A percentile compares a stretch with the other conserved stretches of the same genome.
Evolutionary conservation across 2,797 vertebrate species (phyloP).

Genomic region (Hypotaenidia okinawae): DNA sequence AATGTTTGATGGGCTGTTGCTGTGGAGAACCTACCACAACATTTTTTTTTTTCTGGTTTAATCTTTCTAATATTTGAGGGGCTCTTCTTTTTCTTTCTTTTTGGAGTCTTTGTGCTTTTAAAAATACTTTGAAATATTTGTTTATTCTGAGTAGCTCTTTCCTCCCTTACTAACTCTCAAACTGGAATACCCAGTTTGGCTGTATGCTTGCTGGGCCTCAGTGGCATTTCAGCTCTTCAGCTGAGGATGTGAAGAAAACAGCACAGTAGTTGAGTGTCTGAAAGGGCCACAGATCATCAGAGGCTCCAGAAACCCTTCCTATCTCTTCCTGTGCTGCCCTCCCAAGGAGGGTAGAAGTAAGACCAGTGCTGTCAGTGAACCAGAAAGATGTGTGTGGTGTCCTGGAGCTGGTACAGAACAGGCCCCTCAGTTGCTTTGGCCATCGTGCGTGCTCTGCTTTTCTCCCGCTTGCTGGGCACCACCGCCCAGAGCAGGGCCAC

Average conservation of each 20-base stretch:
- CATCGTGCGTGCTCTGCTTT: background rate
- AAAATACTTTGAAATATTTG: too few relatives aligned
- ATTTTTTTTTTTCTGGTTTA: background rate
- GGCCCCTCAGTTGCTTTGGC: accelerated
- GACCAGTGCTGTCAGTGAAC: background rate
- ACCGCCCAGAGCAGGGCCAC: background rate
- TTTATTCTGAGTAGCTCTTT: background rate
- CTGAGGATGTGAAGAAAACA: background rate
- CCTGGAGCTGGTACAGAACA: accelerated
- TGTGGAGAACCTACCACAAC: background rate
- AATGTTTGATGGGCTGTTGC: background rate
- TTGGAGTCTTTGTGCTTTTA: background rate
- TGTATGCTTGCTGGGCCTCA: background rate
- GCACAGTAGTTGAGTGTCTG: background rate
- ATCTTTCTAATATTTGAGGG: background rate
- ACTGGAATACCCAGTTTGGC: background rate
- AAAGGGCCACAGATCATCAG: background rate
- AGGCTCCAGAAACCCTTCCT: background rate
- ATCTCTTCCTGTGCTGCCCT: background rate
- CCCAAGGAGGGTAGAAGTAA: background rate
- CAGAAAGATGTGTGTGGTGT: accelerated
- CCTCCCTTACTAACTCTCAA: background rate
- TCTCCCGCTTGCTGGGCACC: background rate
- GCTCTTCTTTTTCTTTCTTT: background rate
- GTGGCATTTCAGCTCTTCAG: background rate